Percentiles rank a stretch among this genome's conserved stretches.
Evolutionary conservation across 2,113 vertebrate genomes (phyloP).

Genomic region (Alectura lathami): DNA sequence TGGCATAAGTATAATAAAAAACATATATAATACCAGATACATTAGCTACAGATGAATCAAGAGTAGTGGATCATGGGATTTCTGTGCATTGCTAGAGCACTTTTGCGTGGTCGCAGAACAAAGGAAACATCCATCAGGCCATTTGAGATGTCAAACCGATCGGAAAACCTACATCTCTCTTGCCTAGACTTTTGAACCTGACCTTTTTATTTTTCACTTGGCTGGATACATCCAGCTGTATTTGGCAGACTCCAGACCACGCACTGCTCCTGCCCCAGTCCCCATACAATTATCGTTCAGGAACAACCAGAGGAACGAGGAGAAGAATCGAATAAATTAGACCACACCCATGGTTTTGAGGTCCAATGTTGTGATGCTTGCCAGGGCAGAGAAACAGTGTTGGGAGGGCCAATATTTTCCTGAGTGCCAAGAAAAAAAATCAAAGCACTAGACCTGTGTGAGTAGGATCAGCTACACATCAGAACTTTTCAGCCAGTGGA

Average conservation of each 20-base stretch:
- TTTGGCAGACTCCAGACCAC: slow-evolving; percentile 59
- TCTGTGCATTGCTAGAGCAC: background rate
- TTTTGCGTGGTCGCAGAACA: slow-evolving; percentile 22
- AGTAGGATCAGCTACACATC: background rate
- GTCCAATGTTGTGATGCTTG: background rate
- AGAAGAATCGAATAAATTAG: slow-evolving; percentile 28
- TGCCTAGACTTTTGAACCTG: slow-evolving; percentile 30
- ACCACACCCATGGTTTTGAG: slow-evolving; percentile 24
- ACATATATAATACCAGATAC: background rate
- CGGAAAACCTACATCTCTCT: slow-evolving; percentile 41
- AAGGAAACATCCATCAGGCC: slow-evolving; percentile 51
- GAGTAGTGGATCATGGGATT: background rate
- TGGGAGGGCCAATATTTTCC: background rate
- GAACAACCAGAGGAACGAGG: background rate
- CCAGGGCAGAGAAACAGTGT: slow-evolving; percentile 11
- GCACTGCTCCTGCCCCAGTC: slow-evolving; percentile 47
- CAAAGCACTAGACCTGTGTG: background rate
- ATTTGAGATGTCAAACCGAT: slow-evolving; percentile 47
- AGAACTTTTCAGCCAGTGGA: background rate
- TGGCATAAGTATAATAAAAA: background rate
- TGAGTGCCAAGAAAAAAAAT: background rate
- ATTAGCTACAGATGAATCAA: background rate
- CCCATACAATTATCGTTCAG: slow-evolving; percentile 25
- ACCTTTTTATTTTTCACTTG: slow-evolving; percentile 49
- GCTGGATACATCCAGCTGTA: background rate